Conservation (phyloP, 35 echinoderm and acorn worm genomes). For the Anneissia japonica region DNA sequence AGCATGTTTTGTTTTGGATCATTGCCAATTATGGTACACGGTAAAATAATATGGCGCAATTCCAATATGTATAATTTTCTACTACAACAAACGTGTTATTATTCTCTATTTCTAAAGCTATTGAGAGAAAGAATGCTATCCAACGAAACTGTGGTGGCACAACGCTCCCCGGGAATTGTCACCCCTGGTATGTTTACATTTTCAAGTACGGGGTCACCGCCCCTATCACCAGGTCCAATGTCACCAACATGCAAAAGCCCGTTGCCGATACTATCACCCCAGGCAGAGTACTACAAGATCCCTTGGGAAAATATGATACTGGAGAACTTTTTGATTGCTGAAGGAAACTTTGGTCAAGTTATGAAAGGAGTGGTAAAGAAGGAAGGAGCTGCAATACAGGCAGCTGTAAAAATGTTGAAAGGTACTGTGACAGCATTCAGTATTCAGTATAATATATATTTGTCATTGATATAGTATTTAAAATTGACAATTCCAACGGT, state of each 20-base stretch:
- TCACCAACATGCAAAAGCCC: neutral
- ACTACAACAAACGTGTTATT: too few species aligned
- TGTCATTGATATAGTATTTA: too few species aligned
- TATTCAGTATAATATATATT: too few species aligned
- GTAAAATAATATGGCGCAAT: too few species aligned
- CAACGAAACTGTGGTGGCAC: neutral
- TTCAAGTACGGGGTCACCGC: neutral
- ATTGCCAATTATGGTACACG: too few species aligned
- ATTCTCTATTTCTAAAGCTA: too few species aligned
- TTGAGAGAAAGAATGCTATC: neutral
- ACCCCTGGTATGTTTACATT: neutral
- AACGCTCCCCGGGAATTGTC: neutral
- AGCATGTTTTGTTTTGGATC: too few species aligned
- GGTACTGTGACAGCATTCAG: too few species aligned
- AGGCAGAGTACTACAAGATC: constrained; percentile 62
- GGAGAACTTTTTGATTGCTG: constrained; percentile 84
- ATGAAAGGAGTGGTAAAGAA: constrained; percentile 85
- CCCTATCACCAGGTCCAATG: neutral
- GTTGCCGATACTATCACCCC: constrained; percentile 31
- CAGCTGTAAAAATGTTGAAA: constrained; percentile 94
- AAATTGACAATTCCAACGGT: too few species aligned
- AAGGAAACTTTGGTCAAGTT: constrained; percentile 96
- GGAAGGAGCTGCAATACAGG: constrained; percentile 62
- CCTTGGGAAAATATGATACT: constrained; percentile 79
- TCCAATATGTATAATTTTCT: too few species aligned